These are phyloP conservation scores for Leptopterna dolabrata DNA, from an alignment of 2,888 invertebrate species.

Conservation along the genomic window DNA sequence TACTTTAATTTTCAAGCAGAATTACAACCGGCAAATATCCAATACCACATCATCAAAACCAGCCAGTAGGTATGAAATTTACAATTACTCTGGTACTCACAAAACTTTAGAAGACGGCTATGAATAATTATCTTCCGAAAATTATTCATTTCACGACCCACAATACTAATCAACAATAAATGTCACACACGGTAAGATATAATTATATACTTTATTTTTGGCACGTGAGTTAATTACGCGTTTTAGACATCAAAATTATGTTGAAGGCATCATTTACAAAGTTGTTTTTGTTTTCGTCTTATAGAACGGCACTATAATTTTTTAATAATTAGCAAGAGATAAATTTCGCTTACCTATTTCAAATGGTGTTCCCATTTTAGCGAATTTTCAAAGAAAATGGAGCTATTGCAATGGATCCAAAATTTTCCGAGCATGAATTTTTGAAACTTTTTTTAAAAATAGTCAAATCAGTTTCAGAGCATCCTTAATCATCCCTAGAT, in stretches of 20 bases:
- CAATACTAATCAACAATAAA: not conserved
- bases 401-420: too few species aligned
- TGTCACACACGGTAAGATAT: not conserved
- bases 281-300: not conserved
- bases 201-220: not conserved
- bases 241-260: not conserved
- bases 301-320: not conserved
- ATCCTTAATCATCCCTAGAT: too few species aligned
- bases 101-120: not conserved
- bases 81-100: not conserved
- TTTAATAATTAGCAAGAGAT: not conserved
- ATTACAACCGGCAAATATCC: not conserved
- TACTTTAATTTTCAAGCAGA: not conserved
- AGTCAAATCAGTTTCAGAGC: too few species aligned
- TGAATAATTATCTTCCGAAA: not conserved
- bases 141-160: not conserved
- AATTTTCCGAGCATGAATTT: too few species aligned
- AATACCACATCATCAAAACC: not conserved
- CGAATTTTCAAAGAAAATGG: too few species aligned
- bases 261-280: conserved; percentile 1
- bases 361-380: conserved; percentile 6
- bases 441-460: too few species aligned
- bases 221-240: not conserved
- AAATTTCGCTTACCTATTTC: not conserved
- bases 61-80: not conserved